Evolutionary conservation across 2,797 vertebrate genomes (phyloP), one percentile per base, ranked within the genome.

Genomic region (Adelosebastes latens): DNA sequence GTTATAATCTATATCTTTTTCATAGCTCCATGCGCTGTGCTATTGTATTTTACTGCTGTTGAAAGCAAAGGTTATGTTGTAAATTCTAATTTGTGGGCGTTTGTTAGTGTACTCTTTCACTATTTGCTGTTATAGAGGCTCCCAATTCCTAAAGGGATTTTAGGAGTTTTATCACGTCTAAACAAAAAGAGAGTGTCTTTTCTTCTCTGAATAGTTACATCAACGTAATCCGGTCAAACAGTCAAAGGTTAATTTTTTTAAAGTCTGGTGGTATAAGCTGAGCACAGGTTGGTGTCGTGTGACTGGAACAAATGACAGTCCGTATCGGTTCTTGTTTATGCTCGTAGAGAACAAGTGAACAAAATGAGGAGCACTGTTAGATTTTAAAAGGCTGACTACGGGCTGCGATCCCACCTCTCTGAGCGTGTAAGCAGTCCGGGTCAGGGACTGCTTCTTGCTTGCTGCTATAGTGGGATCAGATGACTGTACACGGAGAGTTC

Each of bases 401-500:
- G 67, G 69, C 74, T 69, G 39, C 9, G 60, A 84, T 85, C 63
- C 71, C 63, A 69, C 61, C 74, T 84, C 78, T 81, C 27, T 6
- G 68, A 79, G 67, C 77, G 72, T 76, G 64, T 76, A 36, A 76
- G 80, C 73, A 60, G 87, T 52, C 58, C 67, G 34, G 83, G 84
- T 88, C 84, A 88, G 73, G 63, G 71, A 78, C 53, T 31, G 77
- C 69, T 53, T 6, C 69, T 73, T 56, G 84, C 82, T 84, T 58
- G 77, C 85, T 88, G 87, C 85, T 89, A 80, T 84, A 82, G 78
- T 62, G 79, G 85, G 92, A 93, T 92, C 90, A 82, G 83, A 86
- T 92, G 89, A 91, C 91, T 86, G 87, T 67, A 85, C 88, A 93
- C 75, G 52, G 69, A 90, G 87, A 92, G 89, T 90, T 93, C 93